Base-by-base conservation (phyloP, 2,113 vertebrate genomes). In the Nansenia antarctica region DNA sequence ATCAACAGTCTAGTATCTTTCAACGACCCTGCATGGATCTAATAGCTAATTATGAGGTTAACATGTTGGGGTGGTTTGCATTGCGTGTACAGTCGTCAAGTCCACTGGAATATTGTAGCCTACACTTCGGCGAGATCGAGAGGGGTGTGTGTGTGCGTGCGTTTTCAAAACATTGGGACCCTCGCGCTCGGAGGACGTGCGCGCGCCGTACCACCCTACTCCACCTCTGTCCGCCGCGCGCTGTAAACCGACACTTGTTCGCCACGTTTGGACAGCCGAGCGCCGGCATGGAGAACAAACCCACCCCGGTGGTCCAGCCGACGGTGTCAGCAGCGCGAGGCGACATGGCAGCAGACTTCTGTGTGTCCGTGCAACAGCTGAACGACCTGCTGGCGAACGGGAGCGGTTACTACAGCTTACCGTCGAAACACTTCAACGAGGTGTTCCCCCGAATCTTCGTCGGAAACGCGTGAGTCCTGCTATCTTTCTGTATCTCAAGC, bases 311-410 rank as follows among this genome's bases (percentile, higher is more conserved):
- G 62, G 72, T 24, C n/a, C 22, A 65, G 57, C 1, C 45, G 0
- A n/a, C 32, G 14, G 54, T 29, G 24, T 49, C 70, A 27, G 31
- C 70, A 27, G 31, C 64, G 27, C 49, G 73, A 31, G 54, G 2
- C 37, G 89, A 85, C 85, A 94, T 94, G 94, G 88, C 90, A 59
- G 88, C 90, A 59, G 87, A 92, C 65, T 94, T 91, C 73, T 89
- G 84, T 70, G 91, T 97, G 58, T 94, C 95, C 1, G 92, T 98
- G 64, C 94, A 95, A 79, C 94, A 96, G 66, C 95, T 98, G 62
- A 98, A 98, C 85, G 96, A 98, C 5, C 85, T 98, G 69, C 78
- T 98, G 68, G 93, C 93, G 2, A 93, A 98, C 37, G 92, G 92
- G 30, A 90, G 92, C 78, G 96, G 96, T 69, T 91, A 92, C 68